Evolutionary conservation across 2,113 vertebrate genomes (phyloP), one percentile per base, ranked within the genome.

Genomic region (Pyxicephalus adspersus): DNA sequence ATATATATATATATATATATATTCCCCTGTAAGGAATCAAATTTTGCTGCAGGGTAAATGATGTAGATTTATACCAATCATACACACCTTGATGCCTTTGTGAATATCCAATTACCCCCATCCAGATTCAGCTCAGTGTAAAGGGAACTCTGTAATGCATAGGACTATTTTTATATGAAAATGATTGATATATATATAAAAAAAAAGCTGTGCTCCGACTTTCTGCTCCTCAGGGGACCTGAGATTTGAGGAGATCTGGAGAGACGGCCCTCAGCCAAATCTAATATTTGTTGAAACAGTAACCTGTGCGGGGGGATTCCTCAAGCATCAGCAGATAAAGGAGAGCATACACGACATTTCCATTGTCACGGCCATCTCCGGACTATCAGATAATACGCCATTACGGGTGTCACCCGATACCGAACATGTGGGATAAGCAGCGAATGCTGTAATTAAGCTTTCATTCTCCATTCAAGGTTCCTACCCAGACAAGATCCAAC

Each of bases 251-350:
- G 52, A 55, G 17, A 29, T 29, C 64, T 65, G 51, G 50, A 63
- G 7, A 16, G 18, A 57, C 3, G 13, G n/a, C n/a, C 45, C 2
- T 54, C 25, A 76, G 80, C 72, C 80, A 76, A 50, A 76, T 26
- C 31, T 23, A 71, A 77, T 71, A 83, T 83, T 68, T 83, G 57
- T n/a, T 29, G 50, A 83, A 83, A 70, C 31, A 76, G 61, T 76
- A 75, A 34, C 73, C 54, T 54, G 51, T 26, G 4, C 61, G 50
- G 61, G 60, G 38, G 60, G 31, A 52, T 64, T 64, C 79, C 50
- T 73, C 22, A 23, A 19, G 45, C 45, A 70, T 23, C 25, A 51
- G 50, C 18, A 50, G 16, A 45, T 45, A 45, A 45, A 45, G 38
- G 38, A 45, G 38, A 26, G 64, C 25, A 13, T 57, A 26, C 64